These are phyloP conservation scores for Melanostoma mellinum DNA, from an alignment of 2,888 invertebrate species.

Conservation along the genomic window DNA sequence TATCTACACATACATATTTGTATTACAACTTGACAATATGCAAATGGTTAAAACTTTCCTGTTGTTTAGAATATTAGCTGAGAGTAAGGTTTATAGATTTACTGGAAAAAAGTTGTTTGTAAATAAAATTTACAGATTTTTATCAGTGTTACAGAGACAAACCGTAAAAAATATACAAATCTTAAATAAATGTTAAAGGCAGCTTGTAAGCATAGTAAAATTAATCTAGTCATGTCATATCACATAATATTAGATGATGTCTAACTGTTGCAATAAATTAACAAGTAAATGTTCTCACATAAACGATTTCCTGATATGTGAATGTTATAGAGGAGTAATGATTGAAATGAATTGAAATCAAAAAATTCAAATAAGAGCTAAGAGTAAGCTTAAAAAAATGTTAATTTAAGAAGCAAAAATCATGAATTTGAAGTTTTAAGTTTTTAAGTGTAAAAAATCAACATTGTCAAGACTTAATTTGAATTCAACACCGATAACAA, in stretches of 20 bases:
- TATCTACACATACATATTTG: slow-evolving; percentile 68
- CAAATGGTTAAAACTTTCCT: slow-evolving; percentile 65
- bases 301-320: background rate
- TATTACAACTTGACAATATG: slow-evolving; percentile 70
- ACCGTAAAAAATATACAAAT: slow-evolving; percentile 13
- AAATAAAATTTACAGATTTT: slow-evolving; percentile 50
- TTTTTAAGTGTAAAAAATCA: no score
- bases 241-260: slow-evolving; percentile 42
- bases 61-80: slow-evolving; percentile 17
- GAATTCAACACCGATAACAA: no score
- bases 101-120: slow-evolving; percentile 23
- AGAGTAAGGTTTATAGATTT: background rate
- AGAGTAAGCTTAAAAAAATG: no score
- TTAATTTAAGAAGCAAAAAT: no score
- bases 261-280: slow-evolving; percentile 63
- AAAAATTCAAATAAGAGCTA: no score
- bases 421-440: no score
- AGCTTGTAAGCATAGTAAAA: slow-evolving; percentile 38
- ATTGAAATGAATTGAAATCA: no score
- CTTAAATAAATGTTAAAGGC: slow-evolving; percentile 24
- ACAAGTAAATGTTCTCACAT: slow-evolving; percentile 40
- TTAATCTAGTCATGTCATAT: slow-evolving; percentile 45
- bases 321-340: no score
- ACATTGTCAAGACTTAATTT: background rate
- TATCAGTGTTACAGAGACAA: slow-evolving; percentile 37